Evolutionary conservation across 2,113 vertebrate genomes (phyloP).

Genomic region (Rhinopomastus cyanomelas): DNA sequence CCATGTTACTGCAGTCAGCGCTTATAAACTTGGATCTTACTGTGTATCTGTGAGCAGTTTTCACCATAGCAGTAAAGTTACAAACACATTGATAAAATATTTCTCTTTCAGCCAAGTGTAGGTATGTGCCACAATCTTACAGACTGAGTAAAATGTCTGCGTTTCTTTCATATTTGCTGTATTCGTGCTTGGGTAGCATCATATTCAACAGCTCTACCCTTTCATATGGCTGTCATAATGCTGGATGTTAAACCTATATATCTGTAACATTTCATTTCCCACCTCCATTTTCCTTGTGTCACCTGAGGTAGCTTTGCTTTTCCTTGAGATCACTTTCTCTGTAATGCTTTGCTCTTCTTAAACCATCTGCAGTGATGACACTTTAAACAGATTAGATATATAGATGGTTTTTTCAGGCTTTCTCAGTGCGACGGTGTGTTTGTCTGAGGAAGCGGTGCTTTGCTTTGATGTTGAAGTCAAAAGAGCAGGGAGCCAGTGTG

Average conservation of each 20-base stretch:
- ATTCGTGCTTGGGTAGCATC: background rate
- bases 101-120: background rate
- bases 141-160: background rate
- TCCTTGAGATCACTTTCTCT: background rate
- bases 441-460: background rate
- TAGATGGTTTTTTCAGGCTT: background rate
- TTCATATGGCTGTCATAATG: background rate
- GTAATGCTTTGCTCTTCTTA: background rate
- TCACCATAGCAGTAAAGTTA: constrained; percentile 28
- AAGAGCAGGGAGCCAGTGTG: background rate
- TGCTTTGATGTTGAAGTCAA: background rate
- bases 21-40: constrained; percentile 42
- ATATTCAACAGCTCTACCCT: background rate
- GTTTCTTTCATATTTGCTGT: background rate
- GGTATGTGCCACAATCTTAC: background rate
- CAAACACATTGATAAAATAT: background rate
- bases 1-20: constrained; percentile 34
- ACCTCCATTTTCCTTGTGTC: background rate
- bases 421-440: background rate
- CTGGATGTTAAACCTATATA: background rate
- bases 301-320: background rate
- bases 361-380: background rate
- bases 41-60: background rate
- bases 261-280: background rate
- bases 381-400: background rate